Percentiles rank a stretch among this genome's conserved stretches.
Evolutionary conservation across 2,113 vertebrate genomes (phyloP).

Genomic region (Calypte anna): DNA sequence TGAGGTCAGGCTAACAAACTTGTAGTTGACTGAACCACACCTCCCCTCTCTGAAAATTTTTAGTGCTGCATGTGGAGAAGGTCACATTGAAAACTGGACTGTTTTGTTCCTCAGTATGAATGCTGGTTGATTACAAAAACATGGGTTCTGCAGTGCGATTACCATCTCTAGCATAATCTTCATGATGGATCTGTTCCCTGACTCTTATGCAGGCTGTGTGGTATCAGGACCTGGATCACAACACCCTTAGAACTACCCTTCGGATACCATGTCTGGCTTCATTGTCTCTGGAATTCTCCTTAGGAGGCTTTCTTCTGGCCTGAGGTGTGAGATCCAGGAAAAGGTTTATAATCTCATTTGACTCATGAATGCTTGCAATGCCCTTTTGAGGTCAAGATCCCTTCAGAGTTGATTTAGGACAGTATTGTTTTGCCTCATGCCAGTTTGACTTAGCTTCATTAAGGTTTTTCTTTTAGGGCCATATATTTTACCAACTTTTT

Average conservation of each 20-base stretch:
- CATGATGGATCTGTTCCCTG: slow-evolving; percentile 17
- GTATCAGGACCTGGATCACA: neutral
- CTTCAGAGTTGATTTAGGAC: neutral
- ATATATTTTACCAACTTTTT: neutral
- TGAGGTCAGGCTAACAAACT: neutral
- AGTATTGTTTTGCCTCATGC: neutral
- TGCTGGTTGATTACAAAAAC: neutral
- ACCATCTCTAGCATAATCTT: neutral
- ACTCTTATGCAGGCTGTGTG: neutral
- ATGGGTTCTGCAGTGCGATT: neutral
- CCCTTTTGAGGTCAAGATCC: neutral
- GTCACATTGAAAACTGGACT: neutral
- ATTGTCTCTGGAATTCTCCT: slow-evolving; percentile 18
- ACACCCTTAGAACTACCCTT: neutral
- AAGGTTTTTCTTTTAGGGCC: neutral
- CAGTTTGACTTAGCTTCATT: neutral
- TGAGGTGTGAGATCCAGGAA: slow-evolving; percentile 25
- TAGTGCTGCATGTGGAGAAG: neutral
- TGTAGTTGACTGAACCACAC: neutral
- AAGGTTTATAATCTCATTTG: neutral
- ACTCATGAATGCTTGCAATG: neutral
- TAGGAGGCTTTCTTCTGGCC: slow-evolving; percentile 29
- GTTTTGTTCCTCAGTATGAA: neutral
- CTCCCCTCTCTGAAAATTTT: neutral
- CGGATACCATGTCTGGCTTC: neutral